Conservation (phyloP, 2,113 vertebrate species). For the Dromas ardeola region DNA sequence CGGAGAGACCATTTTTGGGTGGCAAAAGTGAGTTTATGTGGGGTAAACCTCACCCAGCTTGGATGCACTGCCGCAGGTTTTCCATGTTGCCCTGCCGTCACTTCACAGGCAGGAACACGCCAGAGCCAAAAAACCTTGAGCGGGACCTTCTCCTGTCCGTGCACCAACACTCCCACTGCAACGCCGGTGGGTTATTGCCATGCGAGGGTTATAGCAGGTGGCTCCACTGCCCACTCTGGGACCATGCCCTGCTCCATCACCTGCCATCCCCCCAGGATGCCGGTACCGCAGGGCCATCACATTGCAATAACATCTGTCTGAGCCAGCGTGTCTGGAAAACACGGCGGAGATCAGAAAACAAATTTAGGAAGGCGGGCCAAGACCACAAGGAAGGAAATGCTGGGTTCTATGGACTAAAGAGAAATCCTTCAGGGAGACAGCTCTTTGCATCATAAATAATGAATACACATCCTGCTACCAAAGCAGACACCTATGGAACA, state of each 20-base stretch:
- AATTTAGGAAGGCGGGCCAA: conserved; percentile 1
- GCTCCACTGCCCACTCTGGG: not conserved
- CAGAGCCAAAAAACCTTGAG: not conserved
- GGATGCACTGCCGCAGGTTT: not conserved
- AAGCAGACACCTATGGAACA: not conserved
- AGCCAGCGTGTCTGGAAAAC: not conserved
- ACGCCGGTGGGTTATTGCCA: not conserved
- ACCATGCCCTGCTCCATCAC: not conserved
- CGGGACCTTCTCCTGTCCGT: not conserved
- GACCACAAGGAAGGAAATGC: not conserved
- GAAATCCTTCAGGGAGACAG: conserved; percentile 10
- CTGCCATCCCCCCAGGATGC: not conserved
- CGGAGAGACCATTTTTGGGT: not conserved
- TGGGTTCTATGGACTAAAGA: not conserved
- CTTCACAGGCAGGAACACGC: not conserved
- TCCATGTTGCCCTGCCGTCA: not conserved
- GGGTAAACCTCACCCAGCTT: not conserved
- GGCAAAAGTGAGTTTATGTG: not conserved
- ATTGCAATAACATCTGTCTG: not conserved
- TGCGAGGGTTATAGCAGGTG: not conserved
- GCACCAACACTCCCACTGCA: not conserved
- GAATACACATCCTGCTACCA: not conserved
- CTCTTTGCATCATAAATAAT: conserved; percentile 1
- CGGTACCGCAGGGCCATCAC: not conserved
- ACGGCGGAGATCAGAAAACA: not conserved